Evolutionary conservation across 2,888 invertebrate genomes (phyloP).

Genomic region (Volucella zonaria): DNA sequence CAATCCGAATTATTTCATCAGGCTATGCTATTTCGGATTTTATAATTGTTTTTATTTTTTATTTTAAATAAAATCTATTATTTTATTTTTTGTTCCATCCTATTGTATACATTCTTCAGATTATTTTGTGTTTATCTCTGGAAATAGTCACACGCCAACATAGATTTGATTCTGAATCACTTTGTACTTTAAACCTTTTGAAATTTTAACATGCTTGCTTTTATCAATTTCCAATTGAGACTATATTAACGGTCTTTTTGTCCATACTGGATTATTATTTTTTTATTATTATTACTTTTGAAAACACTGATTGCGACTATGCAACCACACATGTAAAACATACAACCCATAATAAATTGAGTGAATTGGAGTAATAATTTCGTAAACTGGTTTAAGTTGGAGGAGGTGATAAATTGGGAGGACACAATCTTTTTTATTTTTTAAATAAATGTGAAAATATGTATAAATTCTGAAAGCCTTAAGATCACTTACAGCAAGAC

Average conservation of each 20-base stretch:
- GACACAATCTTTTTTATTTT: too few relatives aligned
- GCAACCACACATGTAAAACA: neutral
- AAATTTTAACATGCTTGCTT: neutral
- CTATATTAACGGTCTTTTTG: neutral
- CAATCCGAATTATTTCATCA: conserved; percentile 6
- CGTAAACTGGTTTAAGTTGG: too few relatives aligned
- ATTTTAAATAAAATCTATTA: neutral
- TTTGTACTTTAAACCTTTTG: conserved; percentile 45
- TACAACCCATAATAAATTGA: too few relatives aligned
- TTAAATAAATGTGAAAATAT: too few relatives aligned
- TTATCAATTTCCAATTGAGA: conserved; percentile 3
- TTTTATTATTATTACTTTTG: neutral
- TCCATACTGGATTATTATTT: neutral
- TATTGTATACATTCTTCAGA: conserved; percentile 8
- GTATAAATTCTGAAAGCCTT: too few relatives aligned
- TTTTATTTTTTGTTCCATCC: neutral
- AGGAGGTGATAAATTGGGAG: too few relatives aligned
- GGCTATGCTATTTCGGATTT: neutral
- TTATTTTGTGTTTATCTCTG: conserved; percentile 18
- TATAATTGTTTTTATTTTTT: neutral
- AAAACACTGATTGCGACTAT: conserved; percentile 1
- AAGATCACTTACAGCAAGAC: too few relatives aligned
- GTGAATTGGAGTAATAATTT: too few relatives aligned
- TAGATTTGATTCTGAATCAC: conserved; percentile 47
- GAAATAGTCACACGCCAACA: conserved; percentile 34